phyloP scores from a whole-genome alignment of 2,888 invertebrate genomes.

The Hirtodrosophila alboralis region DNA sequence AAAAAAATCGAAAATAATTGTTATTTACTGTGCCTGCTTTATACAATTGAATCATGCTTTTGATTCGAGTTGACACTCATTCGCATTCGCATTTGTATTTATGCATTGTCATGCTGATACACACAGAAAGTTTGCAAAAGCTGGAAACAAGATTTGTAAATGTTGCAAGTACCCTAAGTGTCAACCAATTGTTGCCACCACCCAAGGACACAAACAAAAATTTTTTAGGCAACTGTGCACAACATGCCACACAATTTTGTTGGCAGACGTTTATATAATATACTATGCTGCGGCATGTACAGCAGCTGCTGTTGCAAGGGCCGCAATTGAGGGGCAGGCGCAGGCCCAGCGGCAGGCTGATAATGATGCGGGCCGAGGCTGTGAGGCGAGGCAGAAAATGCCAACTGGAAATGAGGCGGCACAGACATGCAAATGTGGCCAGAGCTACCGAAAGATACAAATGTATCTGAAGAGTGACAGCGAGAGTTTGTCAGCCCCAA shows the following conservation, averaged over 20 bases:
- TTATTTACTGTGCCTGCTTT: no score
- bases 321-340: slow-evolving; percentile 42
- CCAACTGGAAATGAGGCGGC: slow-evolving; percentile 77
- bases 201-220: slow-evolving; percentile 24
- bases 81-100: not conserved
- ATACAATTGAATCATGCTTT: not conserved
- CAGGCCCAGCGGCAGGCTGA: slow-evolving; percentile 16
- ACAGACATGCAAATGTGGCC: slow-evolving; percentile 51
- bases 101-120: slow-evolving; percentile 22
- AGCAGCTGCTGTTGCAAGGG: slow-evolving; percentile 45
- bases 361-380: slow-evolving; percentile 54
- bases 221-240: slow-evolving; percentile 35
- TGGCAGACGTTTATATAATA: slow-evolving; percentile 2
- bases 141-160: not conserved
- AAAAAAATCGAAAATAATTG: no score
- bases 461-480: slow-evolving; percentile 2
- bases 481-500: slow-evolving; percentile 27
- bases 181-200: slow-evolving; percentile 16
- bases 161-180: no score
- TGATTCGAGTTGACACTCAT: slow-evolving; percentile 9
- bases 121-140: not conserved
- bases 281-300: slow-evolving; percentile 48
- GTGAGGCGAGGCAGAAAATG: slow-evolving; percentile 53
- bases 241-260: slow-evolving; percentile 30
- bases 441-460: slow-evolving; percentile 5